These are phyloP conservation scores for Nesoenas mayeri DNA, from an alignment of 2,113 vertebrate species.

Conservation along the genomic window DNA sequence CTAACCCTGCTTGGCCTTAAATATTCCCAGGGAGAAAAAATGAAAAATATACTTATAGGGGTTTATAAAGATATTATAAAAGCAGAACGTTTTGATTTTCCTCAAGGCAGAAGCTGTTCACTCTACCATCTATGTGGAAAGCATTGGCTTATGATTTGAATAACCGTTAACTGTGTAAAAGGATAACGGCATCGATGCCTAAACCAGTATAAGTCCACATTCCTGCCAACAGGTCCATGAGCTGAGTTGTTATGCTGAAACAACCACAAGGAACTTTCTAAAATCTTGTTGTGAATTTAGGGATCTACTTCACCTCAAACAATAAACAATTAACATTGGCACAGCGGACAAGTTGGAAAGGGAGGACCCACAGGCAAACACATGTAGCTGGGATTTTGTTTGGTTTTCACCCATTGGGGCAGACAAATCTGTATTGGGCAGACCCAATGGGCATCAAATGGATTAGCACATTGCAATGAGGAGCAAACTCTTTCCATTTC, in stretches of 20 bases:
- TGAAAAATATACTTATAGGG: not conserved
- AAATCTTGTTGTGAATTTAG: not conserved
- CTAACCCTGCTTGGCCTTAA: not conserved
- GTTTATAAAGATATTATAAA: not conserved
- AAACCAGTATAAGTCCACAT: not conserved
- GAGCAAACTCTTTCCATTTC: not conserved
- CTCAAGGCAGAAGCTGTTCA: not conserved
- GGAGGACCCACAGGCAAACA: rapidly evolving
- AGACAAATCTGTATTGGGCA: not conserved
- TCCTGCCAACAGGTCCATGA: not conserved
- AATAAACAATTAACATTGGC: not conserved
- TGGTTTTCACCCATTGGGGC: not conserved
- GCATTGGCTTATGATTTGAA: not conserved
- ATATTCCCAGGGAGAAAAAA: not conserved
- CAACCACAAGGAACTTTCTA: not conserved
- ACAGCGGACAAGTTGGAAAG: not conserved
- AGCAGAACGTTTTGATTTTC: not conserved
- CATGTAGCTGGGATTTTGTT: not conserved
- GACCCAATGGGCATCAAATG: not conserved
- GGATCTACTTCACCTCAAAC: not conserved
- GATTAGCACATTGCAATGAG: not conserved
- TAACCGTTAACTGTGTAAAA: not conserved
- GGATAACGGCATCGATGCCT: not conserved
- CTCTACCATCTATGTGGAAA: not conserved
- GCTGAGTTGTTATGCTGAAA: not conserved